Percentiles rank a stretch among this genome's conserved stretches.
Conservation (phyloP, 2,888 invertebrate genomes). For the Phrixothrix hirtus region DNA sequence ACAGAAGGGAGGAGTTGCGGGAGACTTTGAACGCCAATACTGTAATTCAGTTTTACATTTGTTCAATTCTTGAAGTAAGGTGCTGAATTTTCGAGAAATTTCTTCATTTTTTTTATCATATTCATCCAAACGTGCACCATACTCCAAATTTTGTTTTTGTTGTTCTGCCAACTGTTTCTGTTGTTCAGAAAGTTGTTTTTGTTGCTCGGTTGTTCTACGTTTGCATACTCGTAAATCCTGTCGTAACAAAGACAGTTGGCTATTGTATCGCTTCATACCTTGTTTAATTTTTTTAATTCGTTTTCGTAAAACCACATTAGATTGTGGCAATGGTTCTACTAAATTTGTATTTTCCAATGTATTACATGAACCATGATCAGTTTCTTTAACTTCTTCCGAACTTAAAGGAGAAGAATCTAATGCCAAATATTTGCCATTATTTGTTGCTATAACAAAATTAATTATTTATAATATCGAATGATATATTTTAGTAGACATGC, state of each 20-base stretch:
- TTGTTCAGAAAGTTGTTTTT: conserved; percentile 80
- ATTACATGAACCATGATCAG: conserved; percentile 56
- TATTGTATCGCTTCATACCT: conserved; percentile 87
- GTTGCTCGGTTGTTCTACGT: conserved; percentile 81
- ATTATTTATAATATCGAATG: background rate
- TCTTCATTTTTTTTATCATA: conserved; percentile 91
- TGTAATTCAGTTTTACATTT: conserved; percentile 91
- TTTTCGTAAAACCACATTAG: conserved; percentile 84
- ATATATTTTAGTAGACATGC: background rate
- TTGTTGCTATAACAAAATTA: conserved; percentile 57
- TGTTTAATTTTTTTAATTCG: conserved; percentile 86
- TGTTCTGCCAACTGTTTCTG: conserved; percentile 73
- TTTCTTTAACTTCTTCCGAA: conserved; percentile 59
- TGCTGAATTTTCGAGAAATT: conserved; percentile 86
- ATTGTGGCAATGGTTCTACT: conserved; percentile 71
- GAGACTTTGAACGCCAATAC: conserved; percentile 88
- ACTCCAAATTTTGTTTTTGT: conserved; percentile 76
- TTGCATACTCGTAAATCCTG: conserved; percentile 80
- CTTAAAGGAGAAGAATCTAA: conserved; percentile 64
- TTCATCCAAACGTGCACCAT: conserved; percentile 83
- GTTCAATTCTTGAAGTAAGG: conserved; percentile 83
- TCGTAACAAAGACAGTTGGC: conserved; percentile 76
- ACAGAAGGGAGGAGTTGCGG: conserved; percentile 73
- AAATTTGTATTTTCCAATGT: conserved; percentile 58
- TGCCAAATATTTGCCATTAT: conserved; percentile 63